A percentile compares a stretch with the other conserved stretches of the same genome.
These are phyloP conservation scores for Heliconius hortense DNA, from an alignment of 2,888 invertebrate genomes.

Conservation along the genomic window DNA sequence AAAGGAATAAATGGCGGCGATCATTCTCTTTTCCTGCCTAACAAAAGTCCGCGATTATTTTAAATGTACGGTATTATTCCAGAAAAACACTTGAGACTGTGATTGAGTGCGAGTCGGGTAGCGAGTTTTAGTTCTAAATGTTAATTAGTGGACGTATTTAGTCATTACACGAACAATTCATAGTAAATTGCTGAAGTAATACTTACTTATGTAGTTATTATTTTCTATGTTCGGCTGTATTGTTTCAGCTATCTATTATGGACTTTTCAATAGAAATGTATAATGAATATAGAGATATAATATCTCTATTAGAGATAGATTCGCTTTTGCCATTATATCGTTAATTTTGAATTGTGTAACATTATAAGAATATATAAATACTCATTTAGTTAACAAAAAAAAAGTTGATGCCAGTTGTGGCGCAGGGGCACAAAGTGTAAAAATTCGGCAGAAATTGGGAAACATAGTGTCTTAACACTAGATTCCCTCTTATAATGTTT, in stretches of 20 bases:
- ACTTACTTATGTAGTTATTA: background rate
- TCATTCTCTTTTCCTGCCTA: slow-evolving; percentile 33
- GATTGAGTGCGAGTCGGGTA: slow-evolving; percentile 21
- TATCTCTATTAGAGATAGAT: too few relatives aligned
- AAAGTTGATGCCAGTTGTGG: too few relatives aligned
- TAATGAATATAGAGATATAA: too few relatives aligned
- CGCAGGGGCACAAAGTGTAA: too few relatives aligned
- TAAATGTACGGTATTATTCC: slow-evolving; percentile 33
- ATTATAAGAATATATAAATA: too few relatives aligned
- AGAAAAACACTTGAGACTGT: slow-evolving; percentile 24
- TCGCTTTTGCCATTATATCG: too few relatives aligned
- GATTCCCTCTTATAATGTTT: too few relatives aligned
- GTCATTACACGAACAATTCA: background rate
- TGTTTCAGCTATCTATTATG: background rate
- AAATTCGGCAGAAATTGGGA: too few relatives aligned
- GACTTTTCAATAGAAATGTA: background rate
- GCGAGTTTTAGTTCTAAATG: background rate
- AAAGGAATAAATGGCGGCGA: slow-evolving; percentile 35
- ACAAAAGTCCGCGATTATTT: slow-evolving; percentile 39
- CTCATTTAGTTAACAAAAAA: too few relatives aligned
- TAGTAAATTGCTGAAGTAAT: background rate
- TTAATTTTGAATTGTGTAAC: too few relatives aligned
- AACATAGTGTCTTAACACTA: too few relatives aligned
- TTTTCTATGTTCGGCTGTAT: background rate
- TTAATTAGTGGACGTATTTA: slow-evolving; percentile 9